Conservation (phyloP, 1,140 invertebrate species). For the Drosophila persimilis region DNA sequence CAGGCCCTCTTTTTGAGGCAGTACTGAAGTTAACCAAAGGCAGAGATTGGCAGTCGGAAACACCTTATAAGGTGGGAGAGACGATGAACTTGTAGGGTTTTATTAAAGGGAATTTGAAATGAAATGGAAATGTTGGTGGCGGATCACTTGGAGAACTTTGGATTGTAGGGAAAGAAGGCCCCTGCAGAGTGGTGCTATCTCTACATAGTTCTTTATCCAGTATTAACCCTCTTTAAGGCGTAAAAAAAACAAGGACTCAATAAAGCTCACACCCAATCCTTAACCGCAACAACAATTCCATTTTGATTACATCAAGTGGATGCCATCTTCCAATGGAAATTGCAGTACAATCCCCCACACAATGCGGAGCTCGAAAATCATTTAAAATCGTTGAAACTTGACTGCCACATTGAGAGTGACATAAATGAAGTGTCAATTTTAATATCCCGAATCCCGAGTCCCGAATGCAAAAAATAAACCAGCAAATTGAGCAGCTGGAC, state of each 20-base stretch:
- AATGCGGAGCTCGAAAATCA: conserved; percentile 24
- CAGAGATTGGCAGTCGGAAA: background rate
- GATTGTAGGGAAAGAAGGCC: too few relatives aligned
- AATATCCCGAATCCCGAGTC: conserved; percentile 44
- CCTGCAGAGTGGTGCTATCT: too few relatives aligned
- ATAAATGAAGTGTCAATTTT: conserved; percentile 68
- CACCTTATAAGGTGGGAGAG: background rate
- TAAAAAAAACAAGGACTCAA: conserved; percentile 2
- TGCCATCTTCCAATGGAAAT: conserved; percentile 25
- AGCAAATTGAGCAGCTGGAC: conserved; percentile 59
- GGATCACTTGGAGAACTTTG: too few relatives aligned
- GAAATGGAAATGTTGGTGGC: background rate
- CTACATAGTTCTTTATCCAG: too few relatives aligned
- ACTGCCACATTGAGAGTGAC: conserved; percentile 26
- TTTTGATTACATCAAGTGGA: conserved; percentile 19
- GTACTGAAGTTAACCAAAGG: conserved; percentile 16
- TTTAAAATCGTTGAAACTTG: conserved; percentile 38
- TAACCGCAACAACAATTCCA: conserved; percentile 39
- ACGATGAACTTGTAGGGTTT: background rate
- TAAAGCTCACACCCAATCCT: conserved; percentile 28
- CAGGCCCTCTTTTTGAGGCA: background rate
- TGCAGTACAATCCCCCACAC: conserved; percentile 24
- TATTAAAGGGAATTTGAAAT: background rate
- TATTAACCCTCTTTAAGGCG: background rate
- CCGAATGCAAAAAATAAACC: conserved; percentile 34